A percentile compares a stretch with the other conserved stretches of the same genome.
Conservation (phyloP, 92 coral and sea anemone species). For the Heteractis magnifica region DNA sequence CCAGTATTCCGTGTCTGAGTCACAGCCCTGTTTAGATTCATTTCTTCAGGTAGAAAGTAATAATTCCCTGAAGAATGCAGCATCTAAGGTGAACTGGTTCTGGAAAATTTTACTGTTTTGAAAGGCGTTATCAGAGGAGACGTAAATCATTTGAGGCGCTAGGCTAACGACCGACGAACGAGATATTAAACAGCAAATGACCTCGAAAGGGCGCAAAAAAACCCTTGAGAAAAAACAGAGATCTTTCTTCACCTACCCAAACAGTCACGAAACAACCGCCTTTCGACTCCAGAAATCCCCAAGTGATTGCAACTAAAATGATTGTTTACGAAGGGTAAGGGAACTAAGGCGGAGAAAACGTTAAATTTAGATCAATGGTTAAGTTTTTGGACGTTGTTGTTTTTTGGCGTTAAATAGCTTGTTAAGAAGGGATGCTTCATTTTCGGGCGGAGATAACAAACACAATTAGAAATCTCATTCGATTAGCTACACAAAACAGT, state of each 20-base stretch:
- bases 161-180: slow-evolving; percentile 2
- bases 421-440: not conserved
- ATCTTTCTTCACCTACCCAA: not conserved
- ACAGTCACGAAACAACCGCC: slow-evolving; percentile 21
- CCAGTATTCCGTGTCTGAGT: slow-evolving; percentile 5
- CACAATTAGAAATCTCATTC: not conserved
- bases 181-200: slow-evolving; percentile 20
- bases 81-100: not conserved
- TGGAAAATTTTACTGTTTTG: slow-evolving; percentile 11
- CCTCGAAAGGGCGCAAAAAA: slow-evolving; percentile 5
- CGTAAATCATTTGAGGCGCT: slow-evolving; percentile 4
- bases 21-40: slow-evolving; percentile 1
- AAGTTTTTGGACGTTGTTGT: not conserved
- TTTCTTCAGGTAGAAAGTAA: not conserved
- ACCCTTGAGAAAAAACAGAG: slow-evolving; percentile 22
- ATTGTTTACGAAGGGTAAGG: slow-evolving; percentile 1
- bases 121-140: slow-evolving; percentile 18
- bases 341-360: slow-evolving; percentile 5
- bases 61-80: slow-evolving; percentile 23
- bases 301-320: slow-evolving; percentile 5
- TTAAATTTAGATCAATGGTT: not conserved
- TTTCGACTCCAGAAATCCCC: not conserved
- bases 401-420: not conserved
- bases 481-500: slow-evolving; percentile 17
- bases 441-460: not conserved